Evolutionary conservation across 2,797 vertebrate species (phyloP).

Genomic region (Sebastes glaucus): DNA sequence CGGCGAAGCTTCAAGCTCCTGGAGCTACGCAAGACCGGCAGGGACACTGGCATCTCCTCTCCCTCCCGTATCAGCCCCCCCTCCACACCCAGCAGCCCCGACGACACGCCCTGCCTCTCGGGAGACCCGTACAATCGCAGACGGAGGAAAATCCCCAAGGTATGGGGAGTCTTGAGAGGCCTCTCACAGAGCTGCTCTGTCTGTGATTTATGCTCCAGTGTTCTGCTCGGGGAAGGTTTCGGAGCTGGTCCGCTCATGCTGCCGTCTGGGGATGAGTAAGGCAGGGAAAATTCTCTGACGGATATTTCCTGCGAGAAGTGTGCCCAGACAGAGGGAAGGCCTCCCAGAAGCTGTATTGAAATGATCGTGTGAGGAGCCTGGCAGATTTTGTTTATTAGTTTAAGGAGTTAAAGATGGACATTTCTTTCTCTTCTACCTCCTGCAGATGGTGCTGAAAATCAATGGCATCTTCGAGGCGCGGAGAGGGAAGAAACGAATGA

Average conservation of each 20-base stretch:
- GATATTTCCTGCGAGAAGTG: constrained; percentile 53
- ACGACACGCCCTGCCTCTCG: constrained; percentile 93
- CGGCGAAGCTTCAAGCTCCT: constrained; percentile 91
- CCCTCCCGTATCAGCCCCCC: constrained; percentile 93
- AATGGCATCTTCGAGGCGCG: constrained; percentile 94
- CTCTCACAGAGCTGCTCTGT: constrained; percentile 7
- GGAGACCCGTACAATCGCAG: constrained; percentile 93
- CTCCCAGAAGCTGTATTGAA: constrained; percentile 23
- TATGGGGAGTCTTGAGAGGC: constrained; percentile 59
- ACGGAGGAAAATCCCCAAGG: constrained; percentile 95
- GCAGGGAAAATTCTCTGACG: constrained; percentile 30
- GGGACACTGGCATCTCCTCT: constrained; percentile 87
- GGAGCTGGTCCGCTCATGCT: constrained; percentile 31
- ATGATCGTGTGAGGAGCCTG: constrained; percentile 6
- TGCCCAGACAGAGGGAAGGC: constrained; percentile 5
- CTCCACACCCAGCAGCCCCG: constrained; percentile 96
- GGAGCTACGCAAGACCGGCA: constrained; percentile 90
- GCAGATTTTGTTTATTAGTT: constrained; percentile 30
- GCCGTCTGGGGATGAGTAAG: constrained; percentile 39
- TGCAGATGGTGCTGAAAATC: constrained; percentile 95
- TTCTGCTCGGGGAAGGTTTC: constrained; percentile 7
- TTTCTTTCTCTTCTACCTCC: constrained; percentile 49
- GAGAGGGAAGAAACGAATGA: constrained; percentile 94
- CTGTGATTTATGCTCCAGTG: constrained; percentile 42
- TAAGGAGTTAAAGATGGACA: constrained; percentile 15